Base-by-base conservation (phyloP, 1,140 invertebrate genomes). In the Drosophila arizonae region DNA sequence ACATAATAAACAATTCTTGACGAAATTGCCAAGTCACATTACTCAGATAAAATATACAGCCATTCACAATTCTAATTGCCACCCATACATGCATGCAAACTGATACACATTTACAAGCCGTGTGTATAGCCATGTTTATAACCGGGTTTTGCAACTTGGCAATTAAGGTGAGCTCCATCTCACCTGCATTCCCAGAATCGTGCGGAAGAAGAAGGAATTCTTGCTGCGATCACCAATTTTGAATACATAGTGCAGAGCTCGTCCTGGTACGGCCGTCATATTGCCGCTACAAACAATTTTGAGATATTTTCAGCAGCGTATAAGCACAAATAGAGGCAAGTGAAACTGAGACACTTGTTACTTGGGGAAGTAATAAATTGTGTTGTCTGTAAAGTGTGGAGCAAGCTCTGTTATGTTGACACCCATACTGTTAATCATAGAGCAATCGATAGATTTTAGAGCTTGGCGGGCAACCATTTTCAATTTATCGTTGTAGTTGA, bases 161-260 rank as follows among this genome's bases (percentile, higher is more conserved):
- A n/a, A 17, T 30, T 58, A 4, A 21, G 3, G 9, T 15, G 26
- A 1, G 4, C 15, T 48, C 11, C 13, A 60, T 21, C 90, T 93
- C 93, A 97, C 97, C 94, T 98, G 96, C 98, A 99, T 99, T 77
- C 97, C 97, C 21, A 99, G 93, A 75, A 98, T 94, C 90, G 98
- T 95, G 50, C 95, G 93, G 90, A 97, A 99, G 93, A 99, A 99
- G 90, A 96, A 95, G 0, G 95, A 94, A 1, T 97, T 98, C 62
- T 94, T 93, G 10, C 94, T 94, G 52, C 98, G 94, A 92, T 99
- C 95, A 0, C 96, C 96, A 75, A 99, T 95, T 94, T 99, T 99
- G 79, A 99, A 97, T 3, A 99, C 98, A 93, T 96, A 99, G 94
- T 99, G 98, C 30, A 99, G 93, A 41, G 97, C 96, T 87, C 98